A percentile compares a stretch with the other conserved stretches of the same genome.
phyloP scores from a whole-genome alignment of 1,140 invertebrate genomes.

The Temnothorax nylanderi region DNA sequence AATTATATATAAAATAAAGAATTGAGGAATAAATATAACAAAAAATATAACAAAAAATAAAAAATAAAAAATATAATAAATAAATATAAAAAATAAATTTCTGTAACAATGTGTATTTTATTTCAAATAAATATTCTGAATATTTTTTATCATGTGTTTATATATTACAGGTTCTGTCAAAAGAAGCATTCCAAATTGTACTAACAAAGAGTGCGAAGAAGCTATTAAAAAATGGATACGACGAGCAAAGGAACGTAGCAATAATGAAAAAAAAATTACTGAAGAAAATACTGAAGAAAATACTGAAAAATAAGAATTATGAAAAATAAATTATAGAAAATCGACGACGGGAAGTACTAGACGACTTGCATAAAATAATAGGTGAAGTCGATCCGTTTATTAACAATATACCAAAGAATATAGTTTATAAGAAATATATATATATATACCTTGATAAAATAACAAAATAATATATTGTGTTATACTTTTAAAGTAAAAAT shows the following conservation, averaged over 20 bases:
- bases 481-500: too few species aligned
- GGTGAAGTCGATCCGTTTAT: background rate
- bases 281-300: too few species aligned
- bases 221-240: background rate
- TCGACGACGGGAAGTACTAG: too few species aligned
- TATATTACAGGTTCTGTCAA: background rate
- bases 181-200: background rate
- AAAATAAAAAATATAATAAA: background rate
- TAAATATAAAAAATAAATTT: background rate
- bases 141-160: background rate
- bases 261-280: background rate
- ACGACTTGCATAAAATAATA: too few species aligned
- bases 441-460: too few species aligned
- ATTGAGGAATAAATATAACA: background rate
- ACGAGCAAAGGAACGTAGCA: conserved; percentile 3
- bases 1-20: background rate
- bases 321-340: background rate
- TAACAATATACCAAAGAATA: too few species aligned
- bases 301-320: too few species aligned
- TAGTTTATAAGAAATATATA: too few species aligned
- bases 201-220: background rate
- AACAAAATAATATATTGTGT: too few species aligned
- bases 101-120: background rate
- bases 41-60: background rate
- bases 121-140: background rate